These are phyloP conservation scores for Chorisops tibialis DNA, from an alignment of 2,888 invertebrate species.

Conservation along the genomic window DNA sequence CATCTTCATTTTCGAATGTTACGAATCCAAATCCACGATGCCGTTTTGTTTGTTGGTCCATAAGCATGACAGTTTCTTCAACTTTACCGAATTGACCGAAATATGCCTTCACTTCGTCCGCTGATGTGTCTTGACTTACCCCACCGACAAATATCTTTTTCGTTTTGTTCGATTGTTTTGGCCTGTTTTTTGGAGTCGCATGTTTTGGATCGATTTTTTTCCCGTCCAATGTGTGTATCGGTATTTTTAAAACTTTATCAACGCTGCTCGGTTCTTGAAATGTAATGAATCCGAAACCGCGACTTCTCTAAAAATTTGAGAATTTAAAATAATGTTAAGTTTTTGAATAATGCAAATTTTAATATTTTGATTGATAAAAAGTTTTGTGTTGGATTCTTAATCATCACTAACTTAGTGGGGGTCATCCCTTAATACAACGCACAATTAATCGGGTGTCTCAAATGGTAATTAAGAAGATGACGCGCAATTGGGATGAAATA, in stretches of 20 bases:
- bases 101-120: slow-evolving; percentile 86
- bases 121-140: slow-evolving; percentile 87
- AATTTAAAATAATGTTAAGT: too few relatives aligned
- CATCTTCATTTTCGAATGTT: slow-evolving; percentile 87
- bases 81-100: slow-evolving; percentile 88
- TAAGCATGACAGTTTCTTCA: slow-evolving; percentile 88
- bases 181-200: slow-evolving; percentile 86
- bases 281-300: slow-evolving; percentile 90
- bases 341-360: too few relatives aligned
- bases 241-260: slow-evolving; percentile 86
- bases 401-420: too few relatives aligned
- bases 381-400: too few relatives aligned
- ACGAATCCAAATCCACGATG: slow-evolving; percentile 90
- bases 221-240: slow-evolving; percentile 86
- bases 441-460: too few relatives aligned
- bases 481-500: too few relatives aligned
- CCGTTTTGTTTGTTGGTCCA: slow-evolving; percentile 90
- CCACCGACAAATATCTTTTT: slow-evolving; percentile 93
- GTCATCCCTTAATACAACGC: too few relatives aligned
- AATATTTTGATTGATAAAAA: too few relatives aligned
- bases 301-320: slow-evolving; percentile 72
- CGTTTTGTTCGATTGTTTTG: slow-evolving; percentile 79
- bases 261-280: slow-evolving; percentile 88
- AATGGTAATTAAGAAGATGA: too few relatives aligned
- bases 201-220: slow-evolving; percentile 94